Conservation (phyloP, 2,797 vertebrate genomes). For the Micromesistius poutassou region DNA sequence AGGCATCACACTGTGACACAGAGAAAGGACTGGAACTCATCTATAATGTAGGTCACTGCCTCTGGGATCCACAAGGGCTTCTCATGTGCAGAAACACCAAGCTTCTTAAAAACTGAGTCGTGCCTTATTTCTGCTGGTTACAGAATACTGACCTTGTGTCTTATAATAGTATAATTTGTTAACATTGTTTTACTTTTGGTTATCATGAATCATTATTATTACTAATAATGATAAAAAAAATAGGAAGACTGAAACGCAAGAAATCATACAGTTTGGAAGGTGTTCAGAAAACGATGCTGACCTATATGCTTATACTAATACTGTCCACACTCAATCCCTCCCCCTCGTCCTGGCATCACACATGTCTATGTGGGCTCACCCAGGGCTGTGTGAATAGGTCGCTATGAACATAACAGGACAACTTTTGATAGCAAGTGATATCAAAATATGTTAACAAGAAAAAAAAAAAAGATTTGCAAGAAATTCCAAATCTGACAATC, state of each 20-base stretch:
- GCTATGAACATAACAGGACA: neutral
- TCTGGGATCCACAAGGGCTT: neutral
- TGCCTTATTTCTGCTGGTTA: no score
- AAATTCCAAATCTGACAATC: no score
- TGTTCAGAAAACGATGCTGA: neutral
- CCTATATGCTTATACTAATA: no score
- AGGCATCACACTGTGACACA: neutral
- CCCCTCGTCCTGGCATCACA: neutral
- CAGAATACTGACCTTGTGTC: no score
- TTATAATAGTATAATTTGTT: no score
- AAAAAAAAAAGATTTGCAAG: neutral
- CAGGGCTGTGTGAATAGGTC: neutral
- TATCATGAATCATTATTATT: neutral
- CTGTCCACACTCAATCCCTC: neutral
- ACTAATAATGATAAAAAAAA: neutral
- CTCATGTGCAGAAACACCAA: neutral
- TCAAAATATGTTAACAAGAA: neutral
- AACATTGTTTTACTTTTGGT: no score
- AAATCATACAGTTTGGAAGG: neutral
- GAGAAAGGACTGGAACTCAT: neutral
- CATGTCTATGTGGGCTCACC: neutral
- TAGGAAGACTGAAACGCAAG: neutral
- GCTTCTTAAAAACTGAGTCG: neutral
- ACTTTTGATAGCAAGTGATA: neutral
- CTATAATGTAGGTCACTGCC: neutral